Base-by-base conservation (phyloP, 1,140 invertebrate species). In the Aphelinus atriplicis region DNA sequence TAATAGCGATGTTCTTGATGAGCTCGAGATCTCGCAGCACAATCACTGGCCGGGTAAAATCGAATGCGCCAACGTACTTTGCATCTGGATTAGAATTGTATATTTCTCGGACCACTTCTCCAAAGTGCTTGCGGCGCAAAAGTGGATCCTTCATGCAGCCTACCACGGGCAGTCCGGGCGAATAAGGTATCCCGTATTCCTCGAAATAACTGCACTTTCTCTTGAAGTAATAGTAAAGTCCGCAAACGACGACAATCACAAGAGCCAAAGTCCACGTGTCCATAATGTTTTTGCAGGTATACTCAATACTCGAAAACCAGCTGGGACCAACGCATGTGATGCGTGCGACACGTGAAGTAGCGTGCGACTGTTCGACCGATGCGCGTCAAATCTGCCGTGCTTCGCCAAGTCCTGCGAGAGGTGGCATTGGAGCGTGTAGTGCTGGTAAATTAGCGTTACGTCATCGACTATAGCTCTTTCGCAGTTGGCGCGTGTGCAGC, bases 21-120 rank as follows among this genome's bases (percentile, higher is more conserved):
- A 92, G 63, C 56, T 93, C 90, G 0, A 89, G 90, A 84, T 93
- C 92, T 51, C 89, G 88, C 1, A 93, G 76, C 6, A 92, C 67
- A 6, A 92, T 77, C 3, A 88, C 79, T 0, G 91, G 91, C 2
- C 82, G 86, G 1, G 84, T 72, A 47, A 92, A 86, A 66, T 91
- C 88, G 62, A 85, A 91, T 43, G 88, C 83, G 2, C 88, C 90
- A 0, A 86, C 80, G 72, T 91, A 85, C 78, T 78, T 87, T 42
- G 79, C 75, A 0, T 83, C 69, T 0, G 77, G 61, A 1, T 74
- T 71, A 26, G 62, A 42, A 46, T 80, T 64, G 72, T 80, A 83
- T 1, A 79, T 58, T 2, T 78, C 69, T 43, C 67, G 56, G 3
- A 79, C 51, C 1, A 80, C 7, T 1, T 81, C 69, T 0, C 61